Evolutionary conservation across 2,888 invertebrate species (phyloP), one percentile per base, ranked within the genome.

Genomic region (Pristionchus fissidentatus): DNA sequence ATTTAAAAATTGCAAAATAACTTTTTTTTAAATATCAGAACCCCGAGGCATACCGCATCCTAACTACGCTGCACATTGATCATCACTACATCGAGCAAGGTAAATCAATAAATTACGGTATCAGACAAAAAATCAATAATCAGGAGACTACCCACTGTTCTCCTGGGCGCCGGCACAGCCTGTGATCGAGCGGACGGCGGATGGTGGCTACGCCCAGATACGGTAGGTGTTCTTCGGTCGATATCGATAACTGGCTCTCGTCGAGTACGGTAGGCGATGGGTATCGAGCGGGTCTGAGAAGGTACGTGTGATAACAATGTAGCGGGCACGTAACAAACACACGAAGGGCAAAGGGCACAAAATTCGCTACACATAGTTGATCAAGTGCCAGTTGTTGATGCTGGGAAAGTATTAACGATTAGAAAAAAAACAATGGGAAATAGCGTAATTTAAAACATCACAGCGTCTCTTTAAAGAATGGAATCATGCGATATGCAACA

Each of bases 41-140:
- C 90, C 94, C 94, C 0, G 93, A 94, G 29, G 94, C 94, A 78
- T 96, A 94, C 90, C 92, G 95, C 10, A 93, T 94, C 81, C 93
- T 96, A 4, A 84, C 87, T 10, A 85, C 84, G 8, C 87, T 84
- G 22, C 62, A 84, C 81, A 87, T 89, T 1, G 73, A 85, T 22
- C 89, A 89, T 70, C 87, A 89, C 60, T 89, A 88, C 66, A 77
- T 88, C 38, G 89, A 89, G 84, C 93, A 94, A n/a, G 94, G 94
- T 0, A 93, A 94, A 22, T 46, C 35, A 66, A 38, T 66, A 32
- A 26, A 38, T 15, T 15, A 49, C 19, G 19, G 49, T 15, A 15
- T 49, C 19, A 15, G 10, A 19, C 49, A 19, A 73, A 46, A 26
- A 43, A 73, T 73, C 46, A 41, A 77, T 49, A 70, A 77, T 77